Percentiles rank a stretch among this genome's conserved stretches.
These are phyloP conservation scores for Agonopterix heracliana DNA, from an alignment of 2,888 invertebrate genomes.

Conservation along the genomic window DNA sequence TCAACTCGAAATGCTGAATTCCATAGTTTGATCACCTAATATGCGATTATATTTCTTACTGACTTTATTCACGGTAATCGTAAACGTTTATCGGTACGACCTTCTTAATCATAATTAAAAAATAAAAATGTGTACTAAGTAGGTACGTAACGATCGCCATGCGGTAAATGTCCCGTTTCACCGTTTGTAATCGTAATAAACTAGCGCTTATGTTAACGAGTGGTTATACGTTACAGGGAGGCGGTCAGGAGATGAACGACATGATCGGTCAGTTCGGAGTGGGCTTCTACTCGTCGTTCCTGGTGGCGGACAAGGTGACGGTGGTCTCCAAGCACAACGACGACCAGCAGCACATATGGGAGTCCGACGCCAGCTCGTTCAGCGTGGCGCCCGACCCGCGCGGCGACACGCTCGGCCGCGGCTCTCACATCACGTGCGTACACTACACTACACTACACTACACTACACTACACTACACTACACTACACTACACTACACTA, in stretches of 20 bases:
- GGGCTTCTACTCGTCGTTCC: constrained; percentile 98
- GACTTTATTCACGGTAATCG: no score
- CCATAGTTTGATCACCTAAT: no score
- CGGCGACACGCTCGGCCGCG: constrained; percentile 92
- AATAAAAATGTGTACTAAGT: no score
- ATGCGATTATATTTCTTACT: no score
- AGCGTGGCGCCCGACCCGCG: constrained; percentile 95
- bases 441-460: not conserved
- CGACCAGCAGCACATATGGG: constrained; percentile 97
- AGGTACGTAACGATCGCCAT: no score
- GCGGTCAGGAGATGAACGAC: constrained; percentile 88
- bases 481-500: constrained; percentile 5
- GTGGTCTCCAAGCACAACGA: constrained; percentile 97
- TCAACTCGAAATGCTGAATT: no score
- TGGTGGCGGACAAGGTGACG: constrained; percentile 96
- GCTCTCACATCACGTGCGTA: constrained; percentile 86
- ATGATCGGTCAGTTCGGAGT: constrained; percentile 99
- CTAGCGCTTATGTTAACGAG: no score
- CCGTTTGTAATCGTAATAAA: no score
- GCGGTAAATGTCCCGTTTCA: no score
- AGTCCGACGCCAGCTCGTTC: constrained; percentile 95
- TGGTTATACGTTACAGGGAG: constrained; percentile 31
- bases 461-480: no score
- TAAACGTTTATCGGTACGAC: no score
- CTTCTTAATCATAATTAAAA: no score